Conservation (phyloP, 1,140 invertebrate species). For the Platyscapa corneri region DNA sequence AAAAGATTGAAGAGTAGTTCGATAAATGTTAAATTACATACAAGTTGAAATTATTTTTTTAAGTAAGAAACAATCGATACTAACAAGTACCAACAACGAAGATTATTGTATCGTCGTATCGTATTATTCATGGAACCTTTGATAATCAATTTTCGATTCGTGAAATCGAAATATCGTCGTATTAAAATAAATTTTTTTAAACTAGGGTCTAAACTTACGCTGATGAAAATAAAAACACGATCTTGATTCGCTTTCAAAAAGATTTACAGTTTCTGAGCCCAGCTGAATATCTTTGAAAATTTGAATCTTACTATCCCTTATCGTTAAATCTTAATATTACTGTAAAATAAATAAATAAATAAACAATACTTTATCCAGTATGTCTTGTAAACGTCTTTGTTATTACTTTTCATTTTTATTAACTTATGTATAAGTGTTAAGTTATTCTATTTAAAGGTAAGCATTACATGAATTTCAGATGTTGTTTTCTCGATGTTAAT, state of each 20-base stretch:
- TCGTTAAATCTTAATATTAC: background rate
- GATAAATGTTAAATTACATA: background rate
- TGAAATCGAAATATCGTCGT: background rate
- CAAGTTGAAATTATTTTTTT: slow-evolving; percentile 20
- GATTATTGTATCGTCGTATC: background rate
- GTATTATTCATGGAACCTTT: background rate
- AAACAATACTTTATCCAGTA: background rate
- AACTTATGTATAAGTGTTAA: background rate
- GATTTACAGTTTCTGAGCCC: slow-evolving; percentile 56
- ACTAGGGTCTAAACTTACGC: background rate
- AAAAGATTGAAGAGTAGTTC: background rate
- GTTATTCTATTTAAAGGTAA: background rate
- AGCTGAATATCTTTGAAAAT: slow-evolving; percentile 29
- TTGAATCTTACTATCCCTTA: background rate
- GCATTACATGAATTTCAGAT: background rate
- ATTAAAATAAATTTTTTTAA: background rate
- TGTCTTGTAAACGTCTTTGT: background rate
- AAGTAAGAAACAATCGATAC: background rate
- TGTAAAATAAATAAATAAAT: slow-evolving; percentile 28
- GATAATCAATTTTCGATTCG: slow-evolving; percentile 3
- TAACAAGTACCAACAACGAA: slow-evolving; percentile 14
- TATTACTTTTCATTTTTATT: background rate
- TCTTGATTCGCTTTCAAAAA: slow-evolving; percentile 15
- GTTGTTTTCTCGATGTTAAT: background rate
- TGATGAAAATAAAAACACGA: background rate